Conservation (phyloP, 2,888 invertebrate genomes). For the Caprella mutica region DNA sequence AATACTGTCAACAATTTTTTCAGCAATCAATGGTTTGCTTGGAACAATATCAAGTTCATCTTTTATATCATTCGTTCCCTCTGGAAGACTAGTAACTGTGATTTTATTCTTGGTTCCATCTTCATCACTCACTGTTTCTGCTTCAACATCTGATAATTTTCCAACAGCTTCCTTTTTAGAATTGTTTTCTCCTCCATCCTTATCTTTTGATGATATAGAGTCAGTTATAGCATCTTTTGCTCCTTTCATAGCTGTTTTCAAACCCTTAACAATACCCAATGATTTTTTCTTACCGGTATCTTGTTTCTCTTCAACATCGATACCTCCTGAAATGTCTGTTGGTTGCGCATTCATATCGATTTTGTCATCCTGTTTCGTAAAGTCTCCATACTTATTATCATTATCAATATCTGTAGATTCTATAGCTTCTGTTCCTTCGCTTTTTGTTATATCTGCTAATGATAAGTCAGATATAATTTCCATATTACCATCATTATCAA, state of each 20-base stretch:
- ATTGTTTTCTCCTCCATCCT: neutral
- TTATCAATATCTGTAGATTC: neutral
- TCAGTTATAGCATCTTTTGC: neutral
- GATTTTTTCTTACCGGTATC: neutral
- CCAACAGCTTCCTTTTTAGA: neutral
- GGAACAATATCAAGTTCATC: too few relatives aligned
- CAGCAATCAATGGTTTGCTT: too few relatives aligned
- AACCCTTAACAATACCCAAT: neutral
- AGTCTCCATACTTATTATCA: neutral
- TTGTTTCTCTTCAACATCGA: neutral
- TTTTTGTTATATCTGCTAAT: neutral
- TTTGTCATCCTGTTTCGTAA: neutral
- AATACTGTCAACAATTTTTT: too few relatives aligned
- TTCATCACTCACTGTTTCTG: neutral
- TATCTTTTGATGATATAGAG: neutral
- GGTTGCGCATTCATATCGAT: neutral
- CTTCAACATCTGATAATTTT: neutral
- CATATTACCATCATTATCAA: neutral
- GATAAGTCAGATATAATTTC: neutral
- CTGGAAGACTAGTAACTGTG: too few relatives aligned
- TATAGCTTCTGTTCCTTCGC: neutral
- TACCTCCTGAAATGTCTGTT: neutral
- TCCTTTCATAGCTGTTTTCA: neutral
- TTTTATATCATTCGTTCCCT: too few relatives aligned
- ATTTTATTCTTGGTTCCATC: conserved; percentile 9